phyloP scores from a whole-genome alignment of 2,113 vertebrate species.

The Arothron firmamentum region DNA sequence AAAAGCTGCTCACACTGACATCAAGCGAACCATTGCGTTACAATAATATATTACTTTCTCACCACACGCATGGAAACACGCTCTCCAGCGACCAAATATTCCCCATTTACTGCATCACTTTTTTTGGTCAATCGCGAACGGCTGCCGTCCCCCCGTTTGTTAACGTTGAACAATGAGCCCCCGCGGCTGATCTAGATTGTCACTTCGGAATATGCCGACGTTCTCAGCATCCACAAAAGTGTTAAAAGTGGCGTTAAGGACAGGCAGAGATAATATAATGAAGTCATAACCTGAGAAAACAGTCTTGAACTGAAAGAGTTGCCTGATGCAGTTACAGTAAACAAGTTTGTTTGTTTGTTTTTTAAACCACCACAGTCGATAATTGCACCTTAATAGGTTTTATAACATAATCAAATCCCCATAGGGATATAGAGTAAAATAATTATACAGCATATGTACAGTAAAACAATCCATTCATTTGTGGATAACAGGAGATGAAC shows the following conservation, averaged over 20 bases:
- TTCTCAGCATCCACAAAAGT: slow-evolving; percentile 15
- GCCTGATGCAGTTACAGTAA: slow-evolving; percentile 27
- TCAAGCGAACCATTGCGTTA: neutral
- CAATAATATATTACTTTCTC: slow-evolving; percentile 30
- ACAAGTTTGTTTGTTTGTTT: slow-evolving; percentile 4
- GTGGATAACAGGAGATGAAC: too few species aligned
- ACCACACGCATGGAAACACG: neutral
- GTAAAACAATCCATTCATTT: too few species aligned
- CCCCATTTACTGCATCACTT: slow-evolving; percentile 14
- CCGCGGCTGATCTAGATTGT: slow-evolving; percentile 56
- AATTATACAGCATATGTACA: slow-evolving; percentile 28
- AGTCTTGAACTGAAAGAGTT: slow-evolving; percentile 7
- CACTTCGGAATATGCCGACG: slow-evolving; percentile 29
- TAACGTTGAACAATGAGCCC: slow-evolving; percentile 21
- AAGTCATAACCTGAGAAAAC: slow-evolving; percentile 36
- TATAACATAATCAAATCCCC: slow-evolving; percentile 57
- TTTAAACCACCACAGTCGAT: slow-evolving; percentile 40
- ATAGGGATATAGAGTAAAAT: slow-evolving; percentile 65
- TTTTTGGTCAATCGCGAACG: slow-evolving; percentile 38
- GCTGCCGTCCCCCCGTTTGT: slow-evolving; percentile 4
- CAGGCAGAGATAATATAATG: slow-evolving; percentile 1
- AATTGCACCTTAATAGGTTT: slow-evolving; percentile 45
- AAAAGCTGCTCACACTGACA: too few species aligned
- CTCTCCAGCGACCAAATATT: slow-evolving; percentile 33
- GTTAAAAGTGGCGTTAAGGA: slow-evolving; percentile 18